Evolutionary conservation across 2,888 invertebrate species (phyloP).

Genomic region (Phyllotreta cruciferae): DNA sequence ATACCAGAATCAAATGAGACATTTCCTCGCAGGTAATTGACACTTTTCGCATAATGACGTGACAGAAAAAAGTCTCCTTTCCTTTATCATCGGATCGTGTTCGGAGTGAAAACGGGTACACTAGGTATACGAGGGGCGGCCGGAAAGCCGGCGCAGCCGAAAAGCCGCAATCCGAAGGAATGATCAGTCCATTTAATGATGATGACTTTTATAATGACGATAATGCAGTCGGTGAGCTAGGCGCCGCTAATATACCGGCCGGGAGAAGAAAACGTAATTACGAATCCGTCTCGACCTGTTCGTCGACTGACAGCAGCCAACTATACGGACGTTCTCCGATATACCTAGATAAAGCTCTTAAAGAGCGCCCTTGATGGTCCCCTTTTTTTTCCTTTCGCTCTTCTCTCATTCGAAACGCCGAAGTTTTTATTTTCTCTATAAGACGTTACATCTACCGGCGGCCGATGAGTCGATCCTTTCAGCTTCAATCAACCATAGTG

Average conservation of each 20-base stretch:
- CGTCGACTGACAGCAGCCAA: slow-evolving; percentile 50
- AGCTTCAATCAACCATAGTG: no score
- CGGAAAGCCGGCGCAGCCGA: slow-evolving; percentile 37
- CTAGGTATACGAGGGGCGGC: slow-evolving; percentile 33
- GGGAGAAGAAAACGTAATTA: slow-evolving; percentile 56
- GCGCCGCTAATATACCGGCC: slow-evolving; percentile 57
- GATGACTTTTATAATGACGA: slow-evolving; percentile 61
- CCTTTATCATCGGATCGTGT: not conserved
- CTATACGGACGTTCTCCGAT: slow-evolving; percentile 29
- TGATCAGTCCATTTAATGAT: slow-evolving; percentile 59
- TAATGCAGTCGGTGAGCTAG: slow-evolving; percentile 58
- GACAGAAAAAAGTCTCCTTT: no score
- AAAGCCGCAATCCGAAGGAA: slow-evolving; percentile 47
- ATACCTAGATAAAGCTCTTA: slow-evolving; percentile 49
- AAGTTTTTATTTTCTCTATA: not conserved
- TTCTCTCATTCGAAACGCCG: slow-evolving; percentile 4
- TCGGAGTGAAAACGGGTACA: no score
- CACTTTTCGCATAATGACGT: no score
- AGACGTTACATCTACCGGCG: no score
- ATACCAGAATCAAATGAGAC: no score
- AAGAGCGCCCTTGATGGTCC: slow-evolving; percentile 25
- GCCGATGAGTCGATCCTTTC: no score
- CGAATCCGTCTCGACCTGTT: slow-evolving; percentile 53
- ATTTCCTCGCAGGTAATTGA: no score
- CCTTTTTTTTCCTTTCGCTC: slow-evolving; percentile 3